Evolutionary conservation across 2,888 invertebrate genomes (phyloP), one percentile per base, ranked within the genome.

Genomic region (Brachyptera risi): DNA sequence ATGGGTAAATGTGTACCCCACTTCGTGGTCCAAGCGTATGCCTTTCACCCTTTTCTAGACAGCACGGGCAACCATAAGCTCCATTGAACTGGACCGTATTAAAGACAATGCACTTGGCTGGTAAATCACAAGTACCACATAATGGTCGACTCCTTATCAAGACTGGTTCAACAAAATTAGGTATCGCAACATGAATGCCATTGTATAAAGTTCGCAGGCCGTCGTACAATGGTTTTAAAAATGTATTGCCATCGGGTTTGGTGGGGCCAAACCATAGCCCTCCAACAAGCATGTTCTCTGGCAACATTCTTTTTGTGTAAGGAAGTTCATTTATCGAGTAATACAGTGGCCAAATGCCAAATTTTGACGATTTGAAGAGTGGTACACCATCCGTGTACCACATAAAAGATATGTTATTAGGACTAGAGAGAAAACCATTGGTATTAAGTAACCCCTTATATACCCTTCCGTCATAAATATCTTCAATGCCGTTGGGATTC

Each of bases 301-400:
- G n/a, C 23, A 7, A 15, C 3, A 56, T 58, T 59, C 67, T 23
- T 31, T 65, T 56, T 13, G 40, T 26, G 23, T 50, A 65, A 5
- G 64, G 40, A 4, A 68, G 50, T 54, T 67, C 67, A 56, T 66
- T 67, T 9, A 68, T 64, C 7, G 31, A 49, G 1, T 65, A 44
- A 58, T 65, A 68, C 4, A 67, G 56, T 7, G 67, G 67, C 65
- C 68, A 68, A 17, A 67, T 62, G n/a, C 44, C 56, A 38, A 62
- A 58, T 58, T 65, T 64, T 7, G 67, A 67, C 7, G 67, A 67
- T 56, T 65, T 65, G 23, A 63, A 68, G 3, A 68, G 42, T 3
- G 65, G 44, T 2, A 67, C 63, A n/a, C 67, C 68, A 56, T 67
- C 66, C 1, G 67, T 58, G 58, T 67, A 65, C 68, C 68, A 67